phyloP scores from a whole-genome alignment of 1,140 invertebrate genomes.

The Ostrea denselamellosa region DNA sequence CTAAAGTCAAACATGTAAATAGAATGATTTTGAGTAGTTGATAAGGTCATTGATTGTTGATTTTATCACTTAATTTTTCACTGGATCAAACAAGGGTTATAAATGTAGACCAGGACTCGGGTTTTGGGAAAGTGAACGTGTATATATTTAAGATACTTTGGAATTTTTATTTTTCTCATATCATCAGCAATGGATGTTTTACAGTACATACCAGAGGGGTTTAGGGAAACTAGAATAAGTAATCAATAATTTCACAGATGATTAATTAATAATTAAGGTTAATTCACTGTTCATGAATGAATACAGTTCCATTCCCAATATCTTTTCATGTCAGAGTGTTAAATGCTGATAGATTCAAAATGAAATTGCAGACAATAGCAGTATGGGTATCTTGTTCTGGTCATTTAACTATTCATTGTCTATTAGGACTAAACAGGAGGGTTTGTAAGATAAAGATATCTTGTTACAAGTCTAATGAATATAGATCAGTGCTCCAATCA shows the following conservation, averaged over 20 bases:
- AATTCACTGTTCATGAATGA: conserved; percentile 14
- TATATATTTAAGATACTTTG: no score
- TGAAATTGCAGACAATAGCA: conserved; percentile 4
- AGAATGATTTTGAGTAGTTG: no score
- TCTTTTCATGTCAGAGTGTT: conserved; percentile 18
- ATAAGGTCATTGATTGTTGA: no score
- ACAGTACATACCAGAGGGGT: not conserved
- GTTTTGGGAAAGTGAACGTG: no score
- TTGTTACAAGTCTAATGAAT: conserved; percentile 18
- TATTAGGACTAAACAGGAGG: not conserved
- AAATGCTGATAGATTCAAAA: conserved; percentile 20
- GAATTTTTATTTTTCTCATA: no score
- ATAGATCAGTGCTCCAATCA: conserved; percentile 14
- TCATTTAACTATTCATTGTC: conserved; percentile 36
- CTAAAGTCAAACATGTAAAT: no score
- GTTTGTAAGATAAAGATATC: not conserved
- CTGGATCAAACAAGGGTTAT: no score
- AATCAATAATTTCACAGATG: not conserved
- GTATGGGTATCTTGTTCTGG: not conserved
- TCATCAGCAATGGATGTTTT: not conserved
- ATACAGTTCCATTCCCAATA: not conserved
- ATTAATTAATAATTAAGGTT: not conserved
- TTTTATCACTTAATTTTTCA: no score
- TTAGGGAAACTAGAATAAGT: not conserved
- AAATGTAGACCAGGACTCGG: no score